Conservation (phyloP, 2,797 vertebrate species). For the Poeciliopsis gracilis region DNA sequence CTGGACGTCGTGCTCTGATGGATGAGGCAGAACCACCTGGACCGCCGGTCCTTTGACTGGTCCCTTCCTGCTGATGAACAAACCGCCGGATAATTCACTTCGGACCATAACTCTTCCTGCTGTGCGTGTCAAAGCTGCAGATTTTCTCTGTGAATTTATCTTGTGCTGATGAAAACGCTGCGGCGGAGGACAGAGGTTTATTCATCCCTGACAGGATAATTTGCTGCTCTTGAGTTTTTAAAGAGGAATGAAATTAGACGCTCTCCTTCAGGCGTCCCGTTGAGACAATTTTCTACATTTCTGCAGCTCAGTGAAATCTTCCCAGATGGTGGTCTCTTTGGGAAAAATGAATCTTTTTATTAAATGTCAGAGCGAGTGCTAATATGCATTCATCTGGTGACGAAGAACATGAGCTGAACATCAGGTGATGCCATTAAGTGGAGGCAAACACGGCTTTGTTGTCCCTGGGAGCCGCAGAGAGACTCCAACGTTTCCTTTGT, state of each 20-base stretch:
- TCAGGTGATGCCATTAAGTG: conserved; percentile 17
- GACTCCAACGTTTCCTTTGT: background rate
- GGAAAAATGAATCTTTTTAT: background rate
- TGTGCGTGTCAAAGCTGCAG: conserved; percentile 23
- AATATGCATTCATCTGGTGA: conserved; percentile 23
- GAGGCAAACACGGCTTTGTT: background rate
- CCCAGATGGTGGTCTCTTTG: conserved; percentile 33
- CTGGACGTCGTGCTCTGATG: background rate
- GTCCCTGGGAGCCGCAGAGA: background rate
- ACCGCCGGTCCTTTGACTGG: conserved; percentile 2
- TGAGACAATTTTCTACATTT: conserved; percentile 46
- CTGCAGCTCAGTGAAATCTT: conserved; percentile 41
- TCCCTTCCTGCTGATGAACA: conserved; percentile 6
- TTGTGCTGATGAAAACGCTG: background rate
- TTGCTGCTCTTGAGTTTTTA: conserved; percentile 35
- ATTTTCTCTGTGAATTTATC: conserved; percentile 23
- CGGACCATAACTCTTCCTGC: conserved; percentile 20
- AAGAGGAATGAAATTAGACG: conserved; percentile 46
- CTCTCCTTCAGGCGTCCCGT: conserved; percentile 26
- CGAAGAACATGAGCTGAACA: conserved; percentile 12
- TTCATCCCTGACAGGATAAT: conserved; percentile 33
- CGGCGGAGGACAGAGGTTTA: conserved; percentile 12
- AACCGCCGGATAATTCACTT: conserved; percentile 10
- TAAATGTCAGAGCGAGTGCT: conserved; percentile 28
- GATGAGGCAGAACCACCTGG: background rate